Conservation (phyloP, 2,797 vertebrate genomes). For the Pogoniulus pusillus region DNA sequence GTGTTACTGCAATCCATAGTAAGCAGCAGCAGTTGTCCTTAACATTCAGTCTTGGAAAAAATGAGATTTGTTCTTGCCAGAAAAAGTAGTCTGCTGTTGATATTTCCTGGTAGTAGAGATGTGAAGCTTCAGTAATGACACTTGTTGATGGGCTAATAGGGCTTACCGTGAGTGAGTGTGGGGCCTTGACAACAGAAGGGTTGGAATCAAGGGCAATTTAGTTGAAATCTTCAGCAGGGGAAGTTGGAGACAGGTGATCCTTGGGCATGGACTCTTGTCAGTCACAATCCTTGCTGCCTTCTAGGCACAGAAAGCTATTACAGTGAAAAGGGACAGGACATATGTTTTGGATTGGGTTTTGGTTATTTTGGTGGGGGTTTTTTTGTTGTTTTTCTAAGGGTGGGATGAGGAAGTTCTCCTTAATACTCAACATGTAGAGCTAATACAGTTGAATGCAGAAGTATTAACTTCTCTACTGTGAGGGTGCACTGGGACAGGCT, state of each 20-base stretch:
- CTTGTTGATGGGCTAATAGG: not conserved
- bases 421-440: not conserved
- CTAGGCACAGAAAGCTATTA: not conserved
- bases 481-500: too few species aligned
- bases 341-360: not conserved
- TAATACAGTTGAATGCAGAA: not conserved
- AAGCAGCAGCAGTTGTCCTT: not conserved
- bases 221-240: not conserved
- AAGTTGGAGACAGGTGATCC: not conserved
- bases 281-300: not conserved
- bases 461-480: not conserved
- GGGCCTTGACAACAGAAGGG: not conserved
- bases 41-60: not conserved
- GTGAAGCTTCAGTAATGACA: not conserved
- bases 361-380: not conserved
- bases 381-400: not conserved
- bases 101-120: not conserved
- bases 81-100: not conserved
- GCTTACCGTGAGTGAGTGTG: not conserved
- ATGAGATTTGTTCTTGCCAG: not conserved
- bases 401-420: not conserved
- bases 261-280: not conserved
- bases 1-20: not conserved
- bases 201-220: not conserved
- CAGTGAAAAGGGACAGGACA: fast-evolving